Evolutionary conservation across 2,113 vertebrate species (phyloP).

Genomic region (Tychaedon coryphoeus): DNA sequence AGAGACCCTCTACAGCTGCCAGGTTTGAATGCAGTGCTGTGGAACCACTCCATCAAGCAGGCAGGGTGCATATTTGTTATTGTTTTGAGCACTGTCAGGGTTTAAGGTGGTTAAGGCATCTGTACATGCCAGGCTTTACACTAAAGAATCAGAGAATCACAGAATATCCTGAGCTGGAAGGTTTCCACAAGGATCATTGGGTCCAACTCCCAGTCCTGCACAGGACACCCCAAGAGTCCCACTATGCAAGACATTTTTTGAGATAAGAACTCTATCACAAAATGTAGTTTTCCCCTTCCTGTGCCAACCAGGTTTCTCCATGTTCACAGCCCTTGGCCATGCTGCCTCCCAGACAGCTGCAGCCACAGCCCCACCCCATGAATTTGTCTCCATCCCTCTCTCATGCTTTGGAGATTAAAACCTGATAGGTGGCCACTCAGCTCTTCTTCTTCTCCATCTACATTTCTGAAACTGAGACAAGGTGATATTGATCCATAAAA

Average conservation of each 20-base stretch:
- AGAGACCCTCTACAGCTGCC: background rate
- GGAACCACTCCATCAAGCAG: background rate
- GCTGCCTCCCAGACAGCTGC: background rate
- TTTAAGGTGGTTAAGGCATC: background rate
- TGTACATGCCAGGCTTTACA: background rate
- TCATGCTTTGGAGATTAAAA: background rate
- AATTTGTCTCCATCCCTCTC: background rate
- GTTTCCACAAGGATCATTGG: background rate
- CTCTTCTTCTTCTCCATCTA: background rate
- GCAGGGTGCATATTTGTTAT: background rate
- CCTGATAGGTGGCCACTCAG: background rate
- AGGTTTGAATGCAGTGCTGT: background rate
- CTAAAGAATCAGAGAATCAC: background rate
- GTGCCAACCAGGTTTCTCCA: background rate
- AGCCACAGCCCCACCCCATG: background rate
- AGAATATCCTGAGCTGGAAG: background rate
- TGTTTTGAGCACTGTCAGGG: background rate
- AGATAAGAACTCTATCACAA: background rate
- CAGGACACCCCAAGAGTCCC: background rate
- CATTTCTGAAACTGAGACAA: conserved; percentile 52
- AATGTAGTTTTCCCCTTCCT: background rate
- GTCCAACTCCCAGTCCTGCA: background rate
- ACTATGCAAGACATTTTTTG: background rate
- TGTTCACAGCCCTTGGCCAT: background rate
- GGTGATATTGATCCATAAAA: conserved; percentile 43